Percentiles rank a stretch among this genome's conserved stretches.
These are phyloP conservation scores for Odontomyia ornata DNA, from an alignment of 2,888 invertebrate genomes.

Conservation along the genomic window DNA sequence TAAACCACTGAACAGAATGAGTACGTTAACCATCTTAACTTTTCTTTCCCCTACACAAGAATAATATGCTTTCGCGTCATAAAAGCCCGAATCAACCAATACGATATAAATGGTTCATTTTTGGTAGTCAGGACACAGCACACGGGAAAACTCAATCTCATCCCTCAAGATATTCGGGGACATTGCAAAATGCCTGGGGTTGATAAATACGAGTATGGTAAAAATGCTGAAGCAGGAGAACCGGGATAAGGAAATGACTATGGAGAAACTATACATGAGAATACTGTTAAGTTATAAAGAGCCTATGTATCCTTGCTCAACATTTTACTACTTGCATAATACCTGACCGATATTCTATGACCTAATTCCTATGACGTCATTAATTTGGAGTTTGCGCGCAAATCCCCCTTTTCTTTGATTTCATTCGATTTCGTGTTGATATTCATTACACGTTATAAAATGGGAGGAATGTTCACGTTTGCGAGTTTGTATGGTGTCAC, in stretches of 20 bases:
- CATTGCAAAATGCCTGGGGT: not conserved
- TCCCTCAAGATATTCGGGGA: not conserved
- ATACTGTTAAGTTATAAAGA: not conserved
- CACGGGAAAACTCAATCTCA: not conserved
- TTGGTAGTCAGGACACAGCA: not conserved
- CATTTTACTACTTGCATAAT: constrained; percentile 38
- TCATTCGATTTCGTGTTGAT: constrained; percentile 8
- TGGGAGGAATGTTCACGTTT: too few relatives aligned
- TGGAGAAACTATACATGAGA: not conserved
- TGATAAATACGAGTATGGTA: too few relatives aligned
- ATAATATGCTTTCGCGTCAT: not conserved
- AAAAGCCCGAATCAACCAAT: constrained; percentile 7
- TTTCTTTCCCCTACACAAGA: constrained; percentile 8
- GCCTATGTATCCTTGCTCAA: constrained; percentile 16
- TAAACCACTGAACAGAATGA: too few relatives aligned
- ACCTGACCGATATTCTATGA: constrained; percentile 45
- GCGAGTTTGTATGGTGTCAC: too few relatives aligned
- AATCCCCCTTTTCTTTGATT: not conserved
- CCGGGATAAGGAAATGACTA: too few relatives aligned
- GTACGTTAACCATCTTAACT: too few relatives aligned
- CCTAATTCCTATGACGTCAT: constrained; percentile 46
- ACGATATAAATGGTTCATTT: not conserved
- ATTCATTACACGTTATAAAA: not conserved
- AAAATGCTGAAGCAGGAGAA: too few relatives aligned
- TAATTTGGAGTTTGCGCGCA: constrained; percentile 26